phyloP scores from a whole-genome alignment of 2,888 invertebrate species.

The Drosophila niveifrons region DNA sequence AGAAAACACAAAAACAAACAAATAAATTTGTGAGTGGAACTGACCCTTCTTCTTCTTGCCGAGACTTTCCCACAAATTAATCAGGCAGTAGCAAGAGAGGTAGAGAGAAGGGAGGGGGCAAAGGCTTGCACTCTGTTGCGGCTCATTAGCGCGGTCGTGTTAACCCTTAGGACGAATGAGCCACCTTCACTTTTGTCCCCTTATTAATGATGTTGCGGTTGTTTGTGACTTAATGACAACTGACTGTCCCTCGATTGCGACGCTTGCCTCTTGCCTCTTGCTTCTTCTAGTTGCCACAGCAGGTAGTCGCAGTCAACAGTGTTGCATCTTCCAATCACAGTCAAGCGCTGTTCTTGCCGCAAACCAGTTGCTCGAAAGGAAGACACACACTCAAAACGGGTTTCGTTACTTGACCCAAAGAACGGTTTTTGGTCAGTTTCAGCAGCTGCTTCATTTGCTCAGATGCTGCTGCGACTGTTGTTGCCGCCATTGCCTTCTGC shows the following conservation, averaged over 20 bases:
- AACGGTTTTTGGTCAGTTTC: slow-evolving; percentile 47
- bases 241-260: slow-evolving; percentile 13
- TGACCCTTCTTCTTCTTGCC: slow-evolving; percentile 34
- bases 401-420: slow-evolving; percentile 67
- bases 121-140: slow-evolving; percentile 49
- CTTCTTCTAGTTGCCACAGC: slow-evolving; percentile 5
- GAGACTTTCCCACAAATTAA: slow-evolving; percentile 72
- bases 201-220: slow-evolving; percentile 59
- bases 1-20: slow-evolving; percentile 2
- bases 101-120: not conserved
- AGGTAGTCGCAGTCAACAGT: slow-evolving; percentile 14
- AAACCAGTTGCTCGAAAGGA: slow-evolving; percentile 37
- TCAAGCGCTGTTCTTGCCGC: slow-evolving; percentile 20
- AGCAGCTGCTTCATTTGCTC: slow-evolving; percentile 3
- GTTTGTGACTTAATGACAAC: slow-evolving; percentile 57
- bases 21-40: slow-evolving; percentile 24
- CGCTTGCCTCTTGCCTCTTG: slow-evolving; percentile 2
- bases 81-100: slow-evolving; percentile 45
- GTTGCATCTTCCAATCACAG: slow-evolving; percentile 71
- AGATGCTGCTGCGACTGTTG: slow-evolving; percentile 49
- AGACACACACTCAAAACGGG: slow-evolving; percentile 60
- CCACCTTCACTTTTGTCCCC: slow-evolving; percentile 6
- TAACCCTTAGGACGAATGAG: slow-evolving; percentile 10
- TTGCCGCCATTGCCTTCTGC: slow-evolving; percentile 51
- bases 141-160: slow-evolving; percentile 64